phyloP scores from a whole-genome alignment of 2,113 vertebrate genomes.

The Muntiacus reevesi region DNA sequence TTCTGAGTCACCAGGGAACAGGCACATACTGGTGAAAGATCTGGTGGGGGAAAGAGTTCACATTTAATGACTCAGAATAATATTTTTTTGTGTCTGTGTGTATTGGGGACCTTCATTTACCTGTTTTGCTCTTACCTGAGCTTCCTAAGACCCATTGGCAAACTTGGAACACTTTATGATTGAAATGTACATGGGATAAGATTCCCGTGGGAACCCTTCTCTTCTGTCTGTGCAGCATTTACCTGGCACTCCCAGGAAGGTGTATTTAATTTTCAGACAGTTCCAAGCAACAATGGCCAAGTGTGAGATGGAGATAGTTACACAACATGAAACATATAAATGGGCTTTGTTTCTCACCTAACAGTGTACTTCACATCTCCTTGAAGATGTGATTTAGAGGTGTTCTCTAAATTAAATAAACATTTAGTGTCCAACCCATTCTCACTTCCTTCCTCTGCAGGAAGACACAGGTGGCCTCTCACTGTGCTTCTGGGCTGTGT shows the following conservation, averaged over 20 bases:
- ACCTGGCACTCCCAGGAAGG: not conserved
- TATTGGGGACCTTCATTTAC: not conserved
- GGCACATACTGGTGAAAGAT: not conserved
- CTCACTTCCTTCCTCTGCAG: not conserved
- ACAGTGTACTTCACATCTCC: not conserved
- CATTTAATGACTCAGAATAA: not conserved
- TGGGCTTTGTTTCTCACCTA: not conserved
- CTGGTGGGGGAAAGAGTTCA: not conserved
- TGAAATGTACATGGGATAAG: not conserved
- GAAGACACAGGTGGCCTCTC: not conserved
- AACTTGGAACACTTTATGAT: not conserved
- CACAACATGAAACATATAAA: not conserved
- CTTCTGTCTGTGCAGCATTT: not conserved
- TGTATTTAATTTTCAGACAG: not conserved
- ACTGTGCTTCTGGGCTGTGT: not conserved
- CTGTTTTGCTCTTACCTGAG: not conserved
- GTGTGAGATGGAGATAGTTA: not conserved
- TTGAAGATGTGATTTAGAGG: not conserved
- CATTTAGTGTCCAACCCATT: not conserved
- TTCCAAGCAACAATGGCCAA: not conserved
- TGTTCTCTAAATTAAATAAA: not conserved
- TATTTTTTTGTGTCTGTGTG: not conserved
- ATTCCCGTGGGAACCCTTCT: not conserved
- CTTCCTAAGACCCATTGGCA: not conserved
- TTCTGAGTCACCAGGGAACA: not conserved